A percentile compares a stretch with the other conserved stretches of the same genome.
phyloP scores from a whole-genome alignment of 1,140 invertebrate species.

The Lepidurus packardi region DNA sequence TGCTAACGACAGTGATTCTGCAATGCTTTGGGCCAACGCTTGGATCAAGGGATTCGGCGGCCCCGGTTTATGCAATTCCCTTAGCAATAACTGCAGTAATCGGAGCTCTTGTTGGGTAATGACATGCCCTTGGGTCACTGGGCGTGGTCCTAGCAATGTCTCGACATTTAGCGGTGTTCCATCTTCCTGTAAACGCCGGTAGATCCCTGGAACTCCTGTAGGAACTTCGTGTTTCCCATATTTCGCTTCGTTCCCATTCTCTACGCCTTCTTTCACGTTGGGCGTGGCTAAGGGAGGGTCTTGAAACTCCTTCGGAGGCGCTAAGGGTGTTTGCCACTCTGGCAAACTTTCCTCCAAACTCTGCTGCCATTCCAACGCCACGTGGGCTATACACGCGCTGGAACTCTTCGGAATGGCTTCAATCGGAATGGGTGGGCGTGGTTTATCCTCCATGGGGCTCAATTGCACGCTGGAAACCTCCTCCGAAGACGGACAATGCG shows the following conservation, averaged over 20 bases:
- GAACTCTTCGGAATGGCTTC: neutral
- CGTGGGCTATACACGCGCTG: slow-evolving; percentile 25
- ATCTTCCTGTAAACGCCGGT: slow-evolving; percentile 27
- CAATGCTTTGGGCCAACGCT: slow-evolving; percentile 29
- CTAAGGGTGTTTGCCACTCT: slow-evolving; percentile 55
- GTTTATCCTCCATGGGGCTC: slow-evolving; percentile 34
- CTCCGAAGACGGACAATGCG: slow-evolving; percentile 41
- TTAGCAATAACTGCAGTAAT: slow-evolving; percentile 32
- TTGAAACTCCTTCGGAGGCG: slow-evolving; percentile 76
- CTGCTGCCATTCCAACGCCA: slow-evolving; percentile 35
- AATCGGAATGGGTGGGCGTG: neutral
- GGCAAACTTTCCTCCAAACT: slow-evolving; percentile 38
- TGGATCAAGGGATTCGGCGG: slow-evolving; percentile 32
- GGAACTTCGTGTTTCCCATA: neutral
- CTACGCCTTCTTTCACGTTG: neutral
- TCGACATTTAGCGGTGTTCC: slow-evolving; percentile 32
- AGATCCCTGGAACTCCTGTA: slow-evolving; percentile 18
- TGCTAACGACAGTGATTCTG: slow-evolving; percentile 31
- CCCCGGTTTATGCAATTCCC: slow-evolving; percentile 29
- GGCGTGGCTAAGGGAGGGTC: slow-evolving; percentile 40
- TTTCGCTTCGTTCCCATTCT: neutral
- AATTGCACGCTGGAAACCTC: slow-evolving; percentile 44
- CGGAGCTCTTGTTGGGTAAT: slow-evolving; percentile 26
- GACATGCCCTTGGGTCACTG: slow-evolving; percentile 25
- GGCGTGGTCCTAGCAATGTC: slow-evolving; percentile 24